Evolutionary conservation across 2,888 invertebrate species (phyloP).

Genomic region (Vannuccia rotundouncinata): DNA sequence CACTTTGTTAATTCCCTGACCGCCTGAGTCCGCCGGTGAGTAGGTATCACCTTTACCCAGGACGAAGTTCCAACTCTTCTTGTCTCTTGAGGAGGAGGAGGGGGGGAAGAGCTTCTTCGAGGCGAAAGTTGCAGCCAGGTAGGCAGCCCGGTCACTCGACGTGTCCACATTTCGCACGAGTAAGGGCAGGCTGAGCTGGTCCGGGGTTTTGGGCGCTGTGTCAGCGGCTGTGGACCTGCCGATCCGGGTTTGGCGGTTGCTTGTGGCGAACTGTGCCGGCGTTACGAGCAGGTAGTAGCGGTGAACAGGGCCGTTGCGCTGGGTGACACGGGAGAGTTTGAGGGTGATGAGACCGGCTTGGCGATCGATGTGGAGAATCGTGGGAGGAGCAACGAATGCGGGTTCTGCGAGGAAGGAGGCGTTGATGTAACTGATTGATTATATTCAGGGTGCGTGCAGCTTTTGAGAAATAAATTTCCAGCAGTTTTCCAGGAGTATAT

Average conservation of each 20-base stretch:
- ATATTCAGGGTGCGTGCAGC: too few relatives aligned
- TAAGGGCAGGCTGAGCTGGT: not conserved
- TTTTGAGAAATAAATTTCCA: too few relatives aligned
- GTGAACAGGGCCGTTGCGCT: constrained; percentile 8
- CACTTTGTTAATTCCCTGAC: not conserved
- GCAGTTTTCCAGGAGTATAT: too few relatives aligned
- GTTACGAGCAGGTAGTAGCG: constrained; percentile 26
- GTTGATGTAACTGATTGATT: too few relatives aligned
- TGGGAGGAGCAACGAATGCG: not conserved
- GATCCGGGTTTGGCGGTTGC: not conserved
- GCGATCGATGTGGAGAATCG: not conserved
- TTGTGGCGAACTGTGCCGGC: not conserved
- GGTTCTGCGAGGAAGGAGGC: constrained; percentile 6
- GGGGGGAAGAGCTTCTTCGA: not conserved
- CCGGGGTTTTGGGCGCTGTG: not conserved
- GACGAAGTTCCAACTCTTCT: not conserved
- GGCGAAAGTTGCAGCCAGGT: not conserved
- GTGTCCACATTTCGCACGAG: not conserved
- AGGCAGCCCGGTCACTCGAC: not conserved
- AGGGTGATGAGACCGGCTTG: constrained; percentile 22
- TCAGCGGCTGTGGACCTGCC: not conserved
- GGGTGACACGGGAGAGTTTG: constrained; percentile 21
- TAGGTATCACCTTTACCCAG: not conserved
- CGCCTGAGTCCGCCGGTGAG: not conserved
- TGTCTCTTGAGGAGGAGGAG: not conserved